phyloP scores from a whole-genome alignment of 2,888 invertebrate species.

The Azorinus chamasolen region DNA sequence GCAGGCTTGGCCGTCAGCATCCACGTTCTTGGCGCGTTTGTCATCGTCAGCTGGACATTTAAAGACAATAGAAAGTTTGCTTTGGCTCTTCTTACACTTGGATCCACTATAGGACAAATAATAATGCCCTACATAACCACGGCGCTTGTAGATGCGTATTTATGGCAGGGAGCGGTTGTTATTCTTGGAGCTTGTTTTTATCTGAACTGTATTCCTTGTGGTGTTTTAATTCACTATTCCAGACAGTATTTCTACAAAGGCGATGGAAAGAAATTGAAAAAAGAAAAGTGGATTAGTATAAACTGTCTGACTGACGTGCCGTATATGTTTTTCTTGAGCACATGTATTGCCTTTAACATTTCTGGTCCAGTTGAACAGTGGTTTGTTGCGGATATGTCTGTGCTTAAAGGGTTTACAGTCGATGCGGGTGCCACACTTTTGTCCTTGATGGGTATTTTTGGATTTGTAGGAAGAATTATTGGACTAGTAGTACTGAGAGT shows the following conservation, averaged over 20 bases:
- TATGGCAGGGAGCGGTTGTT: conserved; percentile 41
- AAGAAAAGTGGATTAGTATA: too few relatives aligned
- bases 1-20: conserved; percentile 29
- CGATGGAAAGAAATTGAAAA: too few relatives aligned
- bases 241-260: too few relatives aligned
- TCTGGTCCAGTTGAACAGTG: conserved; percentile 43
- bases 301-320: conserved; percentile 2
- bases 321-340: conserved; percentile 16
- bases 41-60: conserved; percentile 36
- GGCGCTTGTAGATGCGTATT: conserved; percentile 31
- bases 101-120: conserved; percentile 35
- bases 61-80: conserved; percentile 37
- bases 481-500: conserved; percentile 17
- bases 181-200: conserved; percentile 25
- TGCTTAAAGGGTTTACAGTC: conserved; percentile 35
- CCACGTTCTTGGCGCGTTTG: conserved; percentile 20
- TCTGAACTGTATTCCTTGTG: conserved; percentile 50
- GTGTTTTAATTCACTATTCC: conserved; percentile 21
- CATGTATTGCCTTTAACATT: not conserved
- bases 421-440: conserved; percentile 29
- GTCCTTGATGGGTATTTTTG: conserved; percentile 46
- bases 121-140: conserved; percentile 36
- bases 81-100: conserved; percentile 36
- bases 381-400: conserved; percentile 44
- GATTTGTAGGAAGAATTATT: conserved; percentile 37